Percentiles rank a stretch among this genome's conserved stretches.
Evolutionary conservation across 2,113 vertebrate genomes (phyloP).

Genomic region (Coregonus clupeaformis): DNA sequence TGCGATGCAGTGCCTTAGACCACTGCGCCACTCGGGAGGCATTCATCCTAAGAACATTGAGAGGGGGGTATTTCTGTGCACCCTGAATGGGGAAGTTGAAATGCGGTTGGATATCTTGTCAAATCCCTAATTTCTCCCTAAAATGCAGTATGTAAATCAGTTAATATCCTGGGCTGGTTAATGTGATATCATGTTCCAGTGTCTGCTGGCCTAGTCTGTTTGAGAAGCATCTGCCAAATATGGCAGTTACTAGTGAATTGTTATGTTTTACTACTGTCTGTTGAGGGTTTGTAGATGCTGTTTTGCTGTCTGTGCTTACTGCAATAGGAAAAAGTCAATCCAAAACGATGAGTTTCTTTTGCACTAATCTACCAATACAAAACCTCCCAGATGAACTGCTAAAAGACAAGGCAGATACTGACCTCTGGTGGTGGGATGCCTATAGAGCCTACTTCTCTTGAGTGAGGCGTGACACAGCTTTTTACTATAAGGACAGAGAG

Average conservation of each 20-base stretch:
- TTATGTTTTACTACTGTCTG: neutral
- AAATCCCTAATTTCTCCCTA: slow-evolving; percentile 3
- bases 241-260: neutral
- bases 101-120: neutral
- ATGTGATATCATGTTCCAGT: neutral
- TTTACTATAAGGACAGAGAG: no score
- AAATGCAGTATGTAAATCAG: slow-evolving; percentile 7
- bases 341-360: neutral
- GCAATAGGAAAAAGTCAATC: neutral
- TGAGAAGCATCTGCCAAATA: neutral
- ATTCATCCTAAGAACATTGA: slow-evolving; percentile 24
- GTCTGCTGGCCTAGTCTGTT: neutral
- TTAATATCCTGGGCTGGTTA: neutral
- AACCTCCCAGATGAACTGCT: slow-evolving; percentile 14
- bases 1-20: no score
- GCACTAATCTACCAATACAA: neutral
- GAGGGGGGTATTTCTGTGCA: neutral
- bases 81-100: neutral
- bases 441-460: neutral
- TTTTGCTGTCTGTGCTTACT: neutral
- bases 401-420: slow-evolving; percentile 66
- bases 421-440: slow-evolving; percentile 66
- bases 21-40: no score
- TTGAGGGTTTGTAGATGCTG: neutral
- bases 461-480: no score